Percentiles rank a stretch among this genome's conserved stretches.
Evolutionary conservation across 2,797 vertebrate genomes (phyloP).

Genomic region (Macropodus opercularis): DNA sequence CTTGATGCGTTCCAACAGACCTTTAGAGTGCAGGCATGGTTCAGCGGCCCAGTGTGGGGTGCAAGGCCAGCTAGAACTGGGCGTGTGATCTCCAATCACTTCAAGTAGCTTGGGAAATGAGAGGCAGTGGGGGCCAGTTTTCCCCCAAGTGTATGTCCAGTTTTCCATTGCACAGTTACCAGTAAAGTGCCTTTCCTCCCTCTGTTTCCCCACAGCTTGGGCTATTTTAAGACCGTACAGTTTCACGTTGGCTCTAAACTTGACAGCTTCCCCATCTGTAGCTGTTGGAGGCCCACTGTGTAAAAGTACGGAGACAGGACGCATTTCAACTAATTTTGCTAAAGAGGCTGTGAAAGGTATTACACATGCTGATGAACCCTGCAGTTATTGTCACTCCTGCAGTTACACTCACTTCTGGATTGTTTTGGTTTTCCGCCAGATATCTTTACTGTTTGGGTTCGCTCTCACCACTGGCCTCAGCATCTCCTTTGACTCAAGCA

Average conservation of each 20-base stretch:
- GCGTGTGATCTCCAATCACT: conserved; percentile 53
- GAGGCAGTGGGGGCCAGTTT: conserved; percentile 43
- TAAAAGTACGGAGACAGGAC: background rate
- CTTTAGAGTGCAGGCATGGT: conserved; percentile 40
- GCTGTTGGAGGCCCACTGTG: conserved; percentile 26
- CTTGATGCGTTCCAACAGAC: conserved; percentile 44
- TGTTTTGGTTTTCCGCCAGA: background rate
- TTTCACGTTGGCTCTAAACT: conserved; percentile 54
- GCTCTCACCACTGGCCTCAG: background rate
- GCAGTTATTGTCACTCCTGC: background rate
- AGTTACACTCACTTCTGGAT: background rate
- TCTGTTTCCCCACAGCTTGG: conserved; percentile 52
- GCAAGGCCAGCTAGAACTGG: conserved; percentile 36
- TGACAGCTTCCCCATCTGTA: conserved; percentile 50
- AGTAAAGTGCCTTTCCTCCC: conserved; percentile 60
- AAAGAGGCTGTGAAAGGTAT: background rate
- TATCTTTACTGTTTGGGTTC: background rate
- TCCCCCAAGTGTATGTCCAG: conserved; percentile 26
- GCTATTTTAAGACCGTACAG: conserved; percentile 67
- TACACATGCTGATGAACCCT: background rate
- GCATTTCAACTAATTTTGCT: too few species aligned
- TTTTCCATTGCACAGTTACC: conserved; percentile 69
- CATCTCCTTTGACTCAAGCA: background rate
- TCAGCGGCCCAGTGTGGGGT: conserved; percentile 36
- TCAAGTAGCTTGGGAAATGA: conserved; percentile 58